A percentile compares a stretch with the other conserved stretches of the same genome.
Evolutionary conservation across 2,888 invertebrate species (phyloP).

Genomic region (Cenopis cana): DNA sequence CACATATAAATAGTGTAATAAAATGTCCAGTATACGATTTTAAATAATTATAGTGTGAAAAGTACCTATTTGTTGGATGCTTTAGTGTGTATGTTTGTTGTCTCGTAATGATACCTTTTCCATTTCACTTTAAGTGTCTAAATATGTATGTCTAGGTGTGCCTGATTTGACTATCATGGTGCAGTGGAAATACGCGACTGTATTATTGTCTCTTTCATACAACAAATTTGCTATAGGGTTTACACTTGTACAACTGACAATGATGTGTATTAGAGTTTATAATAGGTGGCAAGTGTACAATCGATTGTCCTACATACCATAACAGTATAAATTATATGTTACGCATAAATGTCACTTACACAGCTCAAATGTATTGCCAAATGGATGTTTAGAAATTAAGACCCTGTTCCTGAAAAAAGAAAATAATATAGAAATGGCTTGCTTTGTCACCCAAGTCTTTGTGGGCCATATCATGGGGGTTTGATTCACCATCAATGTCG

Average conservation of each 20-base stretch:
- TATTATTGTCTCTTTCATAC: neutral
- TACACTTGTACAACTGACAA: neutral
- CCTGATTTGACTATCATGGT: neutral
- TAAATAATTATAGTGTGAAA: slow-evolving; percentile 49
- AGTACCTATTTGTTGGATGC: slow-evolving; percentile 45
- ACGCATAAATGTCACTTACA: slow-evolving; percentile 52
- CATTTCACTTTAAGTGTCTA: slow-evolving; percentile 38
- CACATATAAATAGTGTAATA: slow-evolving; percentile 50
- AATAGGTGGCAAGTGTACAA: slow-evolving; percentile 7
- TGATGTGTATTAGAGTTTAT: slow-evolving; percentile 1
- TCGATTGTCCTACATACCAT: slow-evolving; percentile 43
- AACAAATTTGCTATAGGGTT: neutral
- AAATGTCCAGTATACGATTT: slow-evolving; percentile 53
- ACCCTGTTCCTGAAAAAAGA: slow-evolving; percentile 38
- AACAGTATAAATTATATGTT: slow-evolving; percentile 46
- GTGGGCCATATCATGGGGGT: neutral
- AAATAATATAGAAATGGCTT: slow-evolving; percentile 33
- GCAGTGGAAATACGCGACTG: neutral
- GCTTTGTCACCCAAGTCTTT: slow-evolving; percentile 8
- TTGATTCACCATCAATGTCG: neutral
- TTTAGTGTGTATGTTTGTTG: slow-evolving; percentile 47
- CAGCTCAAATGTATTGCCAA: slow-evolving; percentile 81
- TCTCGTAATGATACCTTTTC: slow-evolving; percentile 36
- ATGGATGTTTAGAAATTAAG: slow-evolving; percentile 66
- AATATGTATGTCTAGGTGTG: slow-evolving; percentile 26